Base-by-base conservation (phyloP, 2,888 invertebrate species). In the Gerris lacustris region DNA sequence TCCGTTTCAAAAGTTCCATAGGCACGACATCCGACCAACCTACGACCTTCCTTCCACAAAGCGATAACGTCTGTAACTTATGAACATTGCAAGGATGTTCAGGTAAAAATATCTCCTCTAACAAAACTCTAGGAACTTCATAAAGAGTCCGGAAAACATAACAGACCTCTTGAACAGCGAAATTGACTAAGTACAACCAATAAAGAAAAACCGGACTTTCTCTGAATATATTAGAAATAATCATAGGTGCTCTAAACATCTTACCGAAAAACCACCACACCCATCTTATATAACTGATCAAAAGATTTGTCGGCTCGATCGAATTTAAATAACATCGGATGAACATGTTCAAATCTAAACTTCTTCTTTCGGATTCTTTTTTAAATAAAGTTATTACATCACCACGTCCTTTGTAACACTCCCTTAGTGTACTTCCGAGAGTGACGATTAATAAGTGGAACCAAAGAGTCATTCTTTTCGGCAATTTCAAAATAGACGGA, bases 11-110 rank as follows among this genome's bases (percentile, higher is more conserved):
- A 15, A 83, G 79, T 0, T 84, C 84, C 6, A 84, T 80, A 6
- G 86, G 81, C 0, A 89, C 84, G 0, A 87, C 84, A 0, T 86
- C 84, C 0, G 89, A 89, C 89, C 90, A 90, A 0, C 87, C 85
- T 5, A 87, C 85, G 1, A 76, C 75, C 82, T 90, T 89, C 73
- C 89, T 82, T 2, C 89, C 89, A 77, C 88, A 88, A 44, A 88
- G 81, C 0, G 87, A 87, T 15, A 87, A 84, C 0, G 86, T 86
- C 77, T 88, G 87, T 71, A 86, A 76, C 64, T 84, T 79, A 77
- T 86, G 84, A 43, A 70, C 73, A 44, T 76, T 75, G 17, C 72
- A 70, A 6, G 72, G 70, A 47, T 74, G 74, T 72, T 84, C 82
- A 31, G 83, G 82, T 43, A 84, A 80, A 0, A 88, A 82, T 1